Conservation (phyloP, 2,113 vertebrate genomes). For the Antechinus flavipes region DNA sequence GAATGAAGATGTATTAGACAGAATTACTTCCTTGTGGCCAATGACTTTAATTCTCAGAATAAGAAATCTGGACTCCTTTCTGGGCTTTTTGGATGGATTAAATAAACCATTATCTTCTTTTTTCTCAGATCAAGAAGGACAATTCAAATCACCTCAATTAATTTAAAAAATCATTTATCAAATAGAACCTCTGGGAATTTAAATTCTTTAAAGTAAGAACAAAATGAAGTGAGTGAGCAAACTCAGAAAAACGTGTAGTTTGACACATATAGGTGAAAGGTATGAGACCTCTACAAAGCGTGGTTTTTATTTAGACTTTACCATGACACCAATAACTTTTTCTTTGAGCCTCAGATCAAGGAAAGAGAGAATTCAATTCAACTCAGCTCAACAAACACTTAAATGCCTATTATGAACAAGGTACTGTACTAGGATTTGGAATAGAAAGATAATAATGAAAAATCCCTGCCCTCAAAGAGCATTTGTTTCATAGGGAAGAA, state of each 20-base stretch:
- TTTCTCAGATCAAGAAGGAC: not conserved
- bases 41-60: not conserved
- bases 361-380: not conserved
- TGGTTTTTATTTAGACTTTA: not conserved
- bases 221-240: not conserved
- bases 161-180: not conserved
- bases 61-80: not conserved
- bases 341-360: not conserved
- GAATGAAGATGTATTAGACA: not conserved
- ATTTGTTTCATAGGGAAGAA: not conserved
- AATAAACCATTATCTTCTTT: not conserved
- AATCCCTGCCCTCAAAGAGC: not conserved
- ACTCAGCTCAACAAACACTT: not conserved
- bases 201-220: not conserved
- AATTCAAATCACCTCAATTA: not conserved
- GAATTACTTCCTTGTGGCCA: not conserved
- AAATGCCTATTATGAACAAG: not conserved
- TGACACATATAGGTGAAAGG: not conserved
- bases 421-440: not conserved
- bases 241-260: not conserved
- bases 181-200: not conserved
- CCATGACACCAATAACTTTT: not conserved
- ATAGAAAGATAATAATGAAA: not conserved
- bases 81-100: not conserved
- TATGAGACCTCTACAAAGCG: not conserved